Conservation (phyloP, 2,113 vertebrate species). For the Empidonax traillii region DNA sequence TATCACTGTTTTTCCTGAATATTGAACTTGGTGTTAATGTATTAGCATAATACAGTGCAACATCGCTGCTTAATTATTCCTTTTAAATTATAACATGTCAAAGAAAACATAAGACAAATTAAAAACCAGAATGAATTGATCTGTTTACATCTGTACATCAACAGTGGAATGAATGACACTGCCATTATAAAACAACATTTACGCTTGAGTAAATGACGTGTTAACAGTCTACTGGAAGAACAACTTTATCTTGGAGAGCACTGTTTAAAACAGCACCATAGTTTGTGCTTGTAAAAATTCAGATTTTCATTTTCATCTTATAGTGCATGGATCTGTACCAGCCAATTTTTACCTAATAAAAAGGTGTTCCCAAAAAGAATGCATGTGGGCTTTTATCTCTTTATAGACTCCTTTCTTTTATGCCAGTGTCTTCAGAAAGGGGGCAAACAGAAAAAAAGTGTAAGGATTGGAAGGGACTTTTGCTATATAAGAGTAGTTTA, state of each 20-base stretch:
- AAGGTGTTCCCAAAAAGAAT: background rate
- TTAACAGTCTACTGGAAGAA: background rate
- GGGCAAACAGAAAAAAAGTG: background rate
- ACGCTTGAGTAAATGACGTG: background rate
- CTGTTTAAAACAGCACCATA: background rate
- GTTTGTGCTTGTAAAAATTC: background rate
- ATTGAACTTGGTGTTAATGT: background rate
- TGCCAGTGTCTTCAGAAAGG: background rate
- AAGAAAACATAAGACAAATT: background rate
- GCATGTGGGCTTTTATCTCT: background rate
- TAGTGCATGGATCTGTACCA: background rate
- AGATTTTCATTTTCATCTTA: background rate
- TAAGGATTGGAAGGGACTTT: background rate
- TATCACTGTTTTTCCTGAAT: background rate
- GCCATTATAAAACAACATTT: background rate
- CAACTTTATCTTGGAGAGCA: background rate
- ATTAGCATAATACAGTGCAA: background rate
- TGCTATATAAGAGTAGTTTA: background rate
- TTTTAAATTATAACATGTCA: background rate
- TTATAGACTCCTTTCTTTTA: background rate
- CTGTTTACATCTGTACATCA: constrained; percentile 7
- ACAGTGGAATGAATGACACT: background rate
- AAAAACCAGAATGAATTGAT: constrained; percentile 7
- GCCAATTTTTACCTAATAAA: background rate
- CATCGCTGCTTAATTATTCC: constrained; percentile 13